Conservation (phyloP, 2,888 invertebrate species). For the Dynastes maya region DNA sequence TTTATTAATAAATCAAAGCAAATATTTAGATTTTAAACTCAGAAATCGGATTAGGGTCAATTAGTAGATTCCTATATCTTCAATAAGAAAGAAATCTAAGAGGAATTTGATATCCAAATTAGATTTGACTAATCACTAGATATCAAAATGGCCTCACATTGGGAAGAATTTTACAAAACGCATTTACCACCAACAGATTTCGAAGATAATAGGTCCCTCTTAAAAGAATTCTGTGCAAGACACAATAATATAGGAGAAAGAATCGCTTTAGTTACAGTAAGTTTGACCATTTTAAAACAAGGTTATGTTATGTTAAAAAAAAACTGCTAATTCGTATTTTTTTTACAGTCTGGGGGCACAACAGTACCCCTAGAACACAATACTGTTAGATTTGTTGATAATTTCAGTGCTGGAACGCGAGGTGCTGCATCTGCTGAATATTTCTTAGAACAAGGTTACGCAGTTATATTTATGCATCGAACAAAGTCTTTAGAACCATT, state of each 20-base stretch:
- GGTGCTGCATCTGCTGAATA: constrained; percentile 97
- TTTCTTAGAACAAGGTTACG: constrained; percentile 89
- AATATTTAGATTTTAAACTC: too few relatives aligned
- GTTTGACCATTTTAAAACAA: constrained; percentile 60
- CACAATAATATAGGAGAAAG: constrained; percentile 80
- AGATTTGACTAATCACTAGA: too few relatives aligned
- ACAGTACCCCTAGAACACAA: constrained; percentile 97
- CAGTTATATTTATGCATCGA: constrained; percentile 95
- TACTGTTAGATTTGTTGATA: constrained; percentile 98
- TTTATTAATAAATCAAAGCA: too few relatives aligned
- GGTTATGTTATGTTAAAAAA: constrained; percentile 14
- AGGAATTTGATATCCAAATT: too few relatives aligned
- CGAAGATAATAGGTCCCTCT: constrained; percentile 79
- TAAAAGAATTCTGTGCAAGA: constrained; percentile 83
- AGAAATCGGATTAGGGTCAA: too few relatives aligned
- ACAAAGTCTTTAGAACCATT: constrained; percentile 93
- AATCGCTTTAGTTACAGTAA: constrained; percentile 86
- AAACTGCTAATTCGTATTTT: constrained; percentile 21
- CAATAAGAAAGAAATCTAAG: too few relatives aligned
- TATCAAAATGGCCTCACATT: constrained; percentile 72
- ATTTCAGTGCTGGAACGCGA: constrained; percentile 97
- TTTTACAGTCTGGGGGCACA: constrained; percentile 92
- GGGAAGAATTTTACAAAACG: constrained; percentile 89
- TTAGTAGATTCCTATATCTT: too few relatives aligned
- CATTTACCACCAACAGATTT: constrained; percentile 86